A percentile compares a stretch with the other conserved stretches of the same genome.
Conservation (phyloP, 2,888 invertebrate genomes). For the Iphiclides podalirius region DNA sequence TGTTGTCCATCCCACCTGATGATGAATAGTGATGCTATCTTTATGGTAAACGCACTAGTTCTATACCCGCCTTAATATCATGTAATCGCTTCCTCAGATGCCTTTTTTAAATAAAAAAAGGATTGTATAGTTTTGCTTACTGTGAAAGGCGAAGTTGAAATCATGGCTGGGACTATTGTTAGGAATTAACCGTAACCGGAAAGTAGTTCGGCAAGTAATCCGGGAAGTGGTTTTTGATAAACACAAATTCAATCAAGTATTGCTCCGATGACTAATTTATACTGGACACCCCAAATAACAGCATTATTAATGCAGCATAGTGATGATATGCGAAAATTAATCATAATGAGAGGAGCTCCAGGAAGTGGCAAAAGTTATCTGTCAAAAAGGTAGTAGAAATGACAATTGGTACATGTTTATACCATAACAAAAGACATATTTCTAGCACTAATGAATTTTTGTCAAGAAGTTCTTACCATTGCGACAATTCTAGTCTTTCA, state of each 20-base stretch:
- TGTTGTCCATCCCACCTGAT: too few relatives aligned
- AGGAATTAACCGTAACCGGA: too few relatives aligned
- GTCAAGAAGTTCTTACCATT: slow-evolving; percentile 43
- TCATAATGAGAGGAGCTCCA: slow-evolving; percentile 90
- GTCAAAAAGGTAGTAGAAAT: slow-evolving; percentile 71
- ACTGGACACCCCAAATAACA: slow-evolving; percentile 46
- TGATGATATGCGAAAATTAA: slow-evolving; percentile 81
- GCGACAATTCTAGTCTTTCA: slow-evolving; percentile 40
- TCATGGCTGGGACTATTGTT: too few relatives aligned
- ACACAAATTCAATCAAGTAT: too few relatives aligned
- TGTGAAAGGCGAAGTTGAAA: too few relatives aligned
- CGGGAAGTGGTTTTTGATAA: slow-evolving; percentile 15
- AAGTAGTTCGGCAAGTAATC: slow-evolving; percentile 8
- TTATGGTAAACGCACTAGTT: too few relatives aligned
- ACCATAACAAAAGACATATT: slow-evolving; percentile 45
- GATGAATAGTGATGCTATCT: too few relatives aligned
- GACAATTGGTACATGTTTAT: slow-evolving; percentile 38
- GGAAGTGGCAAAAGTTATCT: slow-evolving; percentile 91
- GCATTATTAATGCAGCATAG: slow-evolving; percentile 49
- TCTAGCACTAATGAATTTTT: slow-evolving; percentile 62
- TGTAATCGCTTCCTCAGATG: too few relatives aligned
- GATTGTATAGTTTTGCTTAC: too few relatives aligned
- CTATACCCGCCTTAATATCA: too few relatives aligned
- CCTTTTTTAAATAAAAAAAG: too few relatives aligned
- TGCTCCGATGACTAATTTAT: slow-evolving; percentile 7